Percentiles rank a stretch among this genome's conserved stretches.
Evolutionary conservation across 2,797 vertebrate genomes (phyloP).

Genomic region (Phoeniculus purpureus): DNA sequence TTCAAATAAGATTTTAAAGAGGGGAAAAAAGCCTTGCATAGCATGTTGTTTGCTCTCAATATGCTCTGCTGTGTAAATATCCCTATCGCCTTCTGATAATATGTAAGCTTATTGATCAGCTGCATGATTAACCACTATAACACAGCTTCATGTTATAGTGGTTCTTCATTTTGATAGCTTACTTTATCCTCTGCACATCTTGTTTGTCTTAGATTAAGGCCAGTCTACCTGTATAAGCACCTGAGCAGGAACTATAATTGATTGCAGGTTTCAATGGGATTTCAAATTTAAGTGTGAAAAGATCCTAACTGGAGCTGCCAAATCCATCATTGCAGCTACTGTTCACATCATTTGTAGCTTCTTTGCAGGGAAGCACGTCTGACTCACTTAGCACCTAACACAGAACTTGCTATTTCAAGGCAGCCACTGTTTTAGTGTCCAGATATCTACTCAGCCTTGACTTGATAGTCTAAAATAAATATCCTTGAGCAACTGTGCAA

Average conservation of each 20-base stretch:
- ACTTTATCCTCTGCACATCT: neutral
- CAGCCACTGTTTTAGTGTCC: slow-evolving; percentile 6
- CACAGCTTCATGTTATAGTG: neutral
- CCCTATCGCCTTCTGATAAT: neutral
- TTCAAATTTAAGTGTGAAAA: neutral
- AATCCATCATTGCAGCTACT: neutral
- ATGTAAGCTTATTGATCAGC: neutral
- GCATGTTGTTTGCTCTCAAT: neutral
- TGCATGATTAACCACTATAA: neutral
- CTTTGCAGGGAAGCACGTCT: neutral
- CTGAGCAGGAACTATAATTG: neutral
- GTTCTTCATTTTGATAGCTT: neutral
- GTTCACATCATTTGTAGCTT: neutral
- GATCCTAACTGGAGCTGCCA: slow-evolving; percentile 6
- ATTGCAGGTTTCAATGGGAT: neutral
- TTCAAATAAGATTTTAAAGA: neutral
- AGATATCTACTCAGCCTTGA: slow-evolving; percentile 49
- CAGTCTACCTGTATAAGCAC: neutral
- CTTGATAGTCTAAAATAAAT: slow-evolving; percentile 59
- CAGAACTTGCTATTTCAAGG: slow-evolving; percentile 29
- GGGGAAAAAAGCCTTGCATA: neutral
- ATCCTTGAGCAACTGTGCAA: slow-evolving; percentile 41
- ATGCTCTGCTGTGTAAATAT: neutral
- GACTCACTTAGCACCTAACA: neutral
- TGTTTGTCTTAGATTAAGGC: neutral